These are phyloP conservation scores for Andinoacara biseriatus DNA, from an alignment of 2,113 vertebrate species.

Conservation along the genomic window DNA sequence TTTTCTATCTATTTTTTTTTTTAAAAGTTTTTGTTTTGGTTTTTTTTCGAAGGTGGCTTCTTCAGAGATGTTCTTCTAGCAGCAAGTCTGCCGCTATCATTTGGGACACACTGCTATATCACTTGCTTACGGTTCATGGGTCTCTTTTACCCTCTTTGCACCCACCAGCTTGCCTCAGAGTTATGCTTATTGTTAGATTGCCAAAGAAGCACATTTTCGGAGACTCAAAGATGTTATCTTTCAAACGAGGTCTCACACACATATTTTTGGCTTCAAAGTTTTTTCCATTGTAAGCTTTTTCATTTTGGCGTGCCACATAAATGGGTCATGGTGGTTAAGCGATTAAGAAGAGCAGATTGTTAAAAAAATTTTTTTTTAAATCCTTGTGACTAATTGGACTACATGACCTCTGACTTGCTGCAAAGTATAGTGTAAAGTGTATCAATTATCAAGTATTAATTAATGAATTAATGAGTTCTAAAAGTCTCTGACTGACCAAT, in stretches of 20 bases:
- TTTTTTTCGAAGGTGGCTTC: constrained; percentile 20
- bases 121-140: background rate
- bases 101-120: background rate
- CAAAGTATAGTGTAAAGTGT: background rate
- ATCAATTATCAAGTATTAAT: background rate
- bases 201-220: background rate
- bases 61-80: background rate
- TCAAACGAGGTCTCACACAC: background rate
- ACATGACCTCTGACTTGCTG: background rate
- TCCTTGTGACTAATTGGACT: constrained; percentile 11
- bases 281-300: background rate
- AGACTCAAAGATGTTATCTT: background rate
- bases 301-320: background rate
- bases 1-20: constrained; percentile 21
- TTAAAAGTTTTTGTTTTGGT: background rate
- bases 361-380: background rate
- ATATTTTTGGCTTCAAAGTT: background rate
- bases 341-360: background rate
- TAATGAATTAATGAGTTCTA: background rate
- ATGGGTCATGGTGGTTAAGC: background rate
- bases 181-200: background rate
- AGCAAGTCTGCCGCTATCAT: background rate
- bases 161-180: background rate
- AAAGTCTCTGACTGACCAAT: background rate
- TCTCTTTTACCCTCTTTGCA: background rate